Evolutionary conservation across 2,113 vertebrate genomes (phyloP).

Genomic region (Sciurus niger): DNA sequence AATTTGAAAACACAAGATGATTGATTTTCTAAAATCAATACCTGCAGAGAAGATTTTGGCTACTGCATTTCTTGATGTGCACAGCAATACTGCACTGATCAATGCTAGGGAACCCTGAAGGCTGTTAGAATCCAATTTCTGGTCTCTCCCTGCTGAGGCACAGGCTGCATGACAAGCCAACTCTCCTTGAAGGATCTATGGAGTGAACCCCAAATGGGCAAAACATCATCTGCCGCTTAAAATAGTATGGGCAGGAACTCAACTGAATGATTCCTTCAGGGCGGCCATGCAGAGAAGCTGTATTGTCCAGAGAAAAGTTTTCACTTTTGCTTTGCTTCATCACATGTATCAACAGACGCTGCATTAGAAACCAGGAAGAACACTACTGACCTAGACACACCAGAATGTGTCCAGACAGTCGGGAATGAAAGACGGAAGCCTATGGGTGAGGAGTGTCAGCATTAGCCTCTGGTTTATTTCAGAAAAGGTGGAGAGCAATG

Average conservation of each 20-base stretch:
- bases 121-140: conserved; percentile 45
- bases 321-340: not conserved
- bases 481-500: not conserved
- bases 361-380: not conserved
- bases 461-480: not conserved
- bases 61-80: not conserved
- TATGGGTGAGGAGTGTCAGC: not conserved
- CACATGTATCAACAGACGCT: not conserved
- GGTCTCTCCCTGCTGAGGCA: not conserved
- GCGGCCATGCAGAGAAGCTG: not conserved
- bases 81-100: not conserved
- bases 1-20: conserved; percentile 51
- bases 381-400: not conserved
- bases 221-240: not conserved
- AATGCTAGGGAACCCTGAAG: not conserved
- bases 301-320: not conserved
- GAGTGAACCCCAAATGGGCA: not conserved
- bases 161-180: not conserved
- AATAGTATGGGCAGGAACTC: not conserved
- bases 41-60: conserved; percentile 25
- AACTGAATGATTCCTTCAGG: not conserved
- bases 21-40: conserved; percentile 59
- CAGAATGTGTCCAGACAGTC: not conserved
- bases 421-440: not conserved
- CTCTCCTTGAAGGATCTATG: not conserved